Conservation (phyloP, 1,140 invertebrate species). For the Andricus grossulariae region DNA sequence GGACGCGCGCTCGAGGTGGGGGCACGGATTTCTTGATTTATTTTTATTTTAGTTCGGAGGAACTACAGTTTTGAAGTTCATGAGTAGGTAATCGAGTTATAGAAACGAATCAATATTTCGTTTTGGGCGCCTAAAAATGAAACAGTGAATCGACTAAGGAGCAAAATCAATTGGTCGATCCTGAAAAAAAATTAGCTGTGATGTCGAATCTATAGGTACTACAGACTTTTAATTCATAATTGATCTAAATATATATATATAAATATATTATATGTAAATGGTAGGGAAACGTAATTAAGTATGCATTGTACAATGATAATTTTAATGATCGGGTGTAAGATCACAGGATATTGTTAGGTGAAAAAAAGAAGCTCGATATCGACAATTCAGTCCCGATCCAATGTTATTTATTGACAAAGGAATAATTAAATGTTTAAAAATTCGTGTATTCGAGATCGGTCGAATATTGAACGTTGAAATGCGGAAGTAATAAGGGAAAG, state of each 20-base stretch:
- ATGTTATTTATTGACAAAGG: not conserved
- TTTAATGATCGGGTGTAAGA: slow-evolving; percentile 48
- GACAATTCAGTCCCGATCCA: not conserved
- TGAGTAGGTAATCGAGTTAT: not conserved
- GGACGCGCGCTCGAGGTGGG: not conserved
- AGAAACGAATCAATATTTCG: not conserved
- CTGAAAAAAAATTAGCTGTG: slow-evolving; percentile 67
- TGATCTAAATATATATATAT: slow-evolving; percentile 51
- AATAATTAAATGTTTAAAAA: not conserved
- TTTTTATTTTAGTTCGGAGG: not conserved
- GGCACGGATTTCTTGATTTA: not conserved
- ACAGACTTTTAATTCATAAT: slow-evolving; percentile 68
- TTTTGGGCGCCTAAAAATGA: not conserved
- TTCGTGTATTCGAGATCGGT: not conserved
- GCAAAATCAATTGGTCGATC: slow-evolving; percentile 46
- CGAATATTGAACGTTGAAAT: slow-evolving; percentile 24
- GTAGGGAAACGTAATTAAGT: slow-evolving; percentile 48
- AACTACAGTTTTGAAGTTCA: not conserved
- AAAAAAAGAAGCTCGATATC: slow-evolving; percentile 23
- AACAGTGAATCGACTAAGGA: not conserved
- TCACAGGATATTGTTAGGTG: slow-evolving; percentile 41
- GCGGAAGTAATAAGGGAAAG: not conserved
- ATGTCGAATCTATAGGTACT: slow-evolving; percentile 69
- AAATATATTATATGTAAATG: slow-evolving; percentile 46
- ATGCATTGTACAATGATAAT: slow-evolving; percentile 60